Evolutionary conservation across 1,140 invertebrate species (phyloP).

Genomic region (Drosophila bifasciata): DNA sequence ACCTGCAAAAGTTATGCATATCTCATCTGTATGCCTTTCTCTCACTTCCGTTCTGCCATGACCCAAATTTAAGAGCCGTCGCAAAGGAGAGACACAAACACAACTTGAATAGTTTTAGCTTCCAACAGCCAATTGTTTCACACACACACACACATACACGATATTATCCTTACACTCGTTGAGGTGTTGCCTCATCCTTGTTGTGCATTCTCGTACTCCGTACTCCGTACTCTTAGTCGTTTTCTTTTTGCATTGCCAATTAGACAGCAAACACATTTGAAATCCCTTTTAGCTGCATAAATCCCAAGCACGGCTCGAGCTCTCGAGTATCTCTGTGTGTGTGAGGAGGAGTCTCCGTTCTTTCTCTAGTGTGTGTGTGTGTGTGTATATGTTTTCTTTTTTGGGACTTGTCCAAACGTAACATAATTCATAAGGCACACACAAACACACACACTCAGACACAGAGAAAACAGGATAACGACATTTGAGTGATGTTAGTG

Average conservation of each 20-base stretch:
- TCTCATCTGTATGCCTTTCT: too few relatives aligned
- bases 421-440: conserved; percentile 51
- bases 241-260: conserved; percentile 54
- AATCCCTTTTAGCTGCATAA: conserved; percentile 38
- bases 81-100: not conserved
- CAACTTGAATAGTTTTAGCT: conserved; percentile 12
- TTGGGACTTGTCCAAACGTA: conserved; percentile 2
- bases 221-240: not conserved
- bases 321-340: conserved; percentile 3
- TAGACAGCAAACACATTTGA: conserved; percentile 42
- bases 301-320: not conserved
- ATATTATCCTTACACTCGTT: not conserved
- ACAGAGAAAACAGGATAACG: conserved; percentile 19
- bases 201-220: conserved; percentile 6
- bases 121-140: too few relatives aligned
- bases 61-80: conserved; percentile 33
- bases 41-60: conserved; percentile 13
- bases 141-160: too few relatives aligned
- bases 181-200: not conserved
- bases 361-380: too few relatives aligned
- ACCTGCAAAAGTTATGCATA: too few relatives aligned
- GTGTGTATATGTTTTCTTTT: not conserved
- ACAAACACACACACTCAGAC: too few relatives aligned
- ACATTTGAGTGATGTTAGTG: conserved; percentile 22
- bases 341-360: not conserved